Conservation (phyloP, 2,888 invertebrate genomes). For the Cybosia mesomella region DNA sequence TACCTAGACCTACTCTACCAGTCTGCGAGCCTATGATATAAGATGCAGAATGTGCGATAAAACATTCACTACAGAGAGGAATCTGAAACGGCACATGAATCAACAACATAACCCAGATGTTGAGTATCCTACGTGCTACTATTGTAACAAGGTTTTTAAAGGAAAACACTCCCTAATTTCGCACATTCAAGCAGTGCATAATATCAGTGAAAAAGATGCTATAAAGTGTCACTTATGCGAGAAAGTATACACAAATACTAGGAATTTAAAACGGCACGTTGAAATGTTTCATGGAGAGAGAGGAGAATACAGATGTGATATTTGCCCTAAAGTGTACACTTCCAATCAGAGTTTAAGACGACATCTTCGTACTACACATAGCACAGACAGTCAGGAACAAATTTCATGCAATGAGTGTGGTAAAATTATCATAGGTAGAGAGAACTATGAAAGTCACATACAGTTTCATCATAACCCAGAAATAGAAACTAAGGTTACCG, state of each 20-base stretch:
- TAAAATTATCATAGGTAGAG: slow-evolving; percentile 51
- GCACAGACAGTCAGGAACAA: slow-evolving; percentile 51
- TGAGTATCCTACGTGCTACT: slow-evolving; percentile 67
- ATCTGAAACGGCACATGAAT: slow-evolving; percentile 69
- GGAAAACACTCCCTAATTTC: slow-evolving; percentile 64
- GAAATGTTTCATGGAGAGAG: slow-evolving; percentile 71
- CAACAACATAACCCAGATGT: slow-evolving; percentile 70
- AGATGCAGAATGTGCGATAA: slow-evolving; percentile 67
- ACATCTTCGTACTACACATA: slow-evolving; percentile 62
- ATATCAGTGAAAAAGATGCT: slow-evolving; percentile 39
- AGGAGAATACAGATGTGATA: slow-evolving; percentile 65
- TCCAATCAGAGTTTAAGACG: slow-evolving; percentile 72
- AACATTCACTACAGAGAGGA: slow-evolving; percentile 69
- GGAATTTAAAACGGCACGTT: slow-evolving; percentile 70
- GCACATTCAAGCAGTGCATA: slow-evolving; percentile 68
- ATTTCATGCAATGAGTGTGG: slow-evolving; percentile 51
- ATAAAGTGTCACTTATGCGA: slow-evolving; percentile 67
- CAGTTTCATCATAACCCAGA: slow-evolving; percentile 38
- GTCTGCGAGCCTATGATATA: too few relatives aligned
- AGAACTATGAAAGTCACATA: slow-evolving; percentile 56
- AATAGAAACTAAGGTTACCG: slow-evolving; percentile 19
- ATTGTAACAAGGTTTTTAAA: slow-evolving; percentile 68
- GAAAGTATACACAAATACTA: slow-evolving; percentile 68
- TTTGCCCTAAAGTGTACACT: slow-evolving; percentile 74
- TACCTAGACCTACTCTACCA: too few relatives aligned